Percentiles rank a stretch among this genome's conserved stretches.
phyloP scores from a whole-genome alignment of 2,888 invertebrate genomes.

The Chloroclystis v-ata region DNA sequence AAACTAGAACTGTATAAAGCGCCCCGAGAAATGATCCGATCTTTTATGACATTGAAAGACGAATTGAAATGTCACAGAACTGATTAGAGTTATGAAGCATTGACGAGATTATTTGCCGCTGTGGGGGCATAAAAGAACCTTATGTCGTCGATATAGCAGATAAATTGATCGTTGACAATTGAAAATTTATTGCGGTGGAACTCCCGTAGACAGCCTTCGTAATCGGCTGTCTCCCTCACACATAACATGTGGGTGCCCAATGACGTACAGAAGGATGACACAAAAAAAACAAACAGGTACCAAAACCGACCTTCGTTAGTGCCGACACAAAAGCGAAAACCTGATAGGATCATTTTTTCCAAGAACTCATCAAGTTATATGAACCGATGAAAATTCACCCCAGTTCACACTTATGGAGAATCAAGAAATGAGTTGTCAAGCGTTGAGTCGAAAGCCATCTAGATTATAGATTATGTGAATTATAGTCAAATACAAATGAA shows the following conservation, averaged over 20 bases:
- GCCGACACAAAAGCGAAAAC: slow-evolving; percentile 60
- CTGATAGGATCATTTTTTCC: slow-evolving; percentile 68
- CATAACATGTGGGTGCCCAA: slow-evolving; percentile 55
- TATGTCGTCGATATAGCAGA: slow-evolving; percentile 22
- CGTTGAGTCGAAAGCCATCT: slow-evolving; percentile 45
- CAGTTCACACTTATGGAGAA: slow-evolving; percentile 63
- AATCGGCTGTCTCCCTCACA: slow-evolving; percentile 56
- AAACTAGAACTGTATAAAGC: slow-evolving; percentile 10
- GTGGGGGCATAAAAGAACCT: slow-evolving; percentile 20
- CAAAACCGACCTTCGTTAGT: slow-evolving; percentile 61
- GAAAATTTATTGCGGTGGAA: slow-evolving; percentile 43
- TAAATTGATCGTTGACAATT: slow-evolving; percentile 35
- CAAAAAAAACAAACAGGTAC: slow-evolving; percentile 64
- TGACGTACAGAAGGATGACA: slow-evolving; percentile 39
- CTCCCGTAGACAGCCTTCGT: slow-evolving; percentile 65
- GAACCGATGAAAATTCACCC: slow-evolving; percentile 59
- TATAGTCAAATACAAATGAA: slow-evolving; percentile 59
- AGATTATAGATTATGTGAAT: slow-evolving; percentile 57
- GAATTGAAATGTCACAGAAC: slow-evolving; percentile 22
- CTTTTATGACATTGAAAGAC: slow-evolving; percentile 19
- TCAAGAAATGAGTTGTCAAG: slow-evolving; percentile 67
- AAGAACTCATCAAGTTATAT: slow-evolving; percentile 57
- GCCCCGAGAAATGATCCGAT: slow-evolving; percentile 4
- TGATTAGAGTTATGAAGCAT: slow-evolving; percentile 14
- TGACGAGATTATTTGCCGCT: slow-evolving; percentile 8